Base-by-base conservation (phyloP, 2,113 vertebrate genomes). In the Nesogale talazaci region DNA sequence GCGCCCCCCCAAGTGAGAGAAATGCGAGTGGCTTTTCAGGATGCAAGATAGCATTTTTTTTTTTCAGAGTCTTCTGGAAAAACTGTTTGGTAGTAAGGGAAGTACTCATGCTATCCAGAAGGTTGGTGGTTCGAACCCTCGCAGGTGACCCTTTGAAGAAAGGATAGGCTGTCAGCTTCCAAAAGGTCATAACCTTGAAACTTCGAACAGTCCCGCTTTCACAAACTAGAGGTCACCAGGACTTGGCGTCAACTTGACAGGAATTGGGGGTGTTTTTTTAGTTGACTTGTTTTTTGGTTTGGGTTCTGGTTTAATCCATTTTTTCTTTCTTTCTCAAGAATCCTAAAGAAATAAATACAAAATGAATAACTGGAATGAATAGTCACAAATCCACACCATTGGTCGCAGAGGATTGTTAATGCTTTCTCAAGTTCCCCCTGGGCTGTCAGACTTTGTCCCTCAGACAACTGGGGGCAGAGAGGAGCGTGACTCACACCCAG, bases 271-370 rank as follows among this genome's bases (percentile, higher is more conserved):
- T n/a, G n/a, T n/a, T n/a, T n/a, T 22, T 72, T 72, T 34, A 7
- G 22, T 79, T 85, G 59, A 22, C 36, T 34, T 19, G 23, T 79
- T 85, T 65, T n/a, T 70, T n/a, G n/a, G 23, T 79, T 85, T 65
- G 63, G 25, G 63, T 65, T 65, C 25, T 52, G 10, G 46, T 52
- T 52, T 52, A 52, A 52, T 10, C 46, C 10, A 52, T 52, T 52
- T 5, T 57, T 61, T 61, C 59, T 61, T 14, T 61, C n/a, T 65
- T 92, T 70, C 22, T 88, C 22, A 63, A 83, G 42, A 34, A 27
- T 31, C 20, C 70, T 87, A 77, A 93, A 57, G 20, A 91, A 93
- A 82, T 36, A 78, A 72, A 63, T 16, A 76, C 29, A 74, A 31
- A 89, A 61, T 29, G 10, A 78, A 20, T 82, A 52, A 59, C 52